Base-by-base conservation (phyloP, 1,140 invertebrate genomes). In the Cylas formicarius region DNA sequence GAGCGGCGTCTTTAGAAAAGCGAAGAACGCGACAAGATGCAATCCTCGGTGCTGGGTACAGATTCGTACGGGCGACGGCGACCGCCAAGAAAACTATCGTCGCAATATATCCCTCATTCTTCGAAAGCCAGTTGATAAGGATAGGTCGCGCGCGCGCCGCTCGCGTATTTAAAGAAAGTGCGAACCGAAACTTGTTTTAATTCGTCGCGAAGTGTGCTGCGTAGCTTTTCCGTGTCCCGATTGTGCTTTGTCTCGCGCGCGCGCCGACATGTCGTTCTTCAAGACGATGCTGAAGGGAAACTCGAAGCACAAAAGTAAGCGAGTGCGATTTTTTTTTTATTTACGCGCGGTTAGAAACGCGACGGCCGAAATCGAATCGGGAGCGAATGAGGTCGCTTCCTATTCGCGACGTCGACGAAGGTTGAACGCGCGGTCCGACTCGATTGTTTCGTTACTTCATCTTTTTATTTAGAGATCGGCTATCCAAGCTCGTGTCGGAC, bases 251-350 rank as follows among this genome's bases (percentile, higher is more conserved):
- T 39, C 29, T 39, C 16, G 8, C n/a, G n/a, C 27, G 3, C n/a
- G 2, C 4, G 2, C 5, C n/a, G 46, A 41, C 46, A 75, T 75
- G 66, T 77, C 76, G 9, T 74, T 80, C 53, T 68, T 81, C 38
- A 72, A 77, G 52, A 74, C 41, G 22, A 47, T 40, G 24, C 44
- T 75, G 77, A 79, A 74, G 53, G 78, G 69, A 55, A 76, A 73
- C 61, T 76, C 76, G 4, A 80, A 78, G 53, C 78, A 81, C 52
- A 76, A 77, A 72, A 80, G 78, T 81, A 62, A 80, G 78, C 78
- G 26, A 28, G 43, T 18, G 54, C 53, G 10, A 37, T 44, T 28
- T 59, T 54, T 17, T 42, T 26, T 1, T 44, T 47, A 37, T 10
- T 42, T 7, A 3, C 5, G 7, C 20, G 16, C 11, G 9, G 11